phyloP scores from a whole-genome alignment of 2,797 vertebrate species.

The Siniperca scherzeri region DNA sequence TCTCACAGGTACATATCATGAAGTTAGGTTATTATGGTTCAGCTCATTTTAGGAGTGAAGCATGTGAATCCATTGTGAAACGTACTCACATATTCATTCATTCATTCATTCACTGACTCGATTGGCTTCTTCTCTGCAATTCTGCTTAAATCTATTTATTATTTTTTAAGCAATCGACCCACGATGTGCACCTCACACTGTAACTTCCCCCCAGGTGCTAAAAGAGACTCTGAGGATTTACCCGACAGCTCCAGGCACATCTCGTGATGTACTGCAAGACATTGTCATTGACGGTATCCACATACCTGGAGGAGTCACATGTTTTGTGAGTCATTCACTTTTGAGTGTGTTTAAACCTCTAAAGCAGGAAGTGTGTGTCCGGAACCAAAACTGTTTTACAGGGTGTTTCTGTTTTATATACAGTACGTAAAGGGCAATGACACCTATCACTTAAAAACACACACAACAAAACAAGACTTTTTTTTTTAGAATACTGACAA shows the following conservation, averaged over 20 bases:
- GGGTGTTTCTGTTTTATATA: neutral
- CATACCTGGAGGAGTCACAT: conserved; percentile 81
- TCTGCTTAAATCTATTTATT: neutral
- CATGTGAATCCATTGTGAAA: neutral
- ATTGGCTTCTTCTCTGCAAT: neutral
- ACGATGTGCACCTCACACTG: neutral
- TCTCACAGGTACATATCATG: conserved; percentile 87
- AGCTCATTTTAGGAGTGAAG: neutral
- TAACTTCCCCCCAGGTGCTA: conserved; percentile 84
- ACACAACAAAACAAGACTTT: neutral
- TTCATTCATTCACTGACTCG: neutral
- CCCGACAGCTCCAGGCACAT: conserved; percentile 85
- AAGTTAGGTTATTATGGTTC: neutral
- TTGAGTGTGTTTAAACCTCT: neutral
- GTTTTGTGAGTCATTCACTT: conserved; percentile 79
- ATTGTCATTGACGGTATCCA: conserved; percentile 82
- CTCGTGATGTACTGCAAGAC: conserved; percentile 87
- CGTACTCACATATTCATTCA: neutral
- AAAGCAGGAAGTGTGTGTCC: neutral
- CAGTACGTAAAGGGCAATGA: neutral
- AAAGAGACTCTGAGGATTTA: conserved; percentile 93
- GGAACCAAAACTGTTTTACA: neutral
- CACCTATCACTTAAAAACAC: neutral
- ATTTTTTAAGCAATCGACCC: neutral
- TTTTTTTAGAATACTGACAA: neutral